Evolutionary conservation across 2,797 vertebrate species (phyloP).

Genomic region (Microtus obscurus): DNA sequence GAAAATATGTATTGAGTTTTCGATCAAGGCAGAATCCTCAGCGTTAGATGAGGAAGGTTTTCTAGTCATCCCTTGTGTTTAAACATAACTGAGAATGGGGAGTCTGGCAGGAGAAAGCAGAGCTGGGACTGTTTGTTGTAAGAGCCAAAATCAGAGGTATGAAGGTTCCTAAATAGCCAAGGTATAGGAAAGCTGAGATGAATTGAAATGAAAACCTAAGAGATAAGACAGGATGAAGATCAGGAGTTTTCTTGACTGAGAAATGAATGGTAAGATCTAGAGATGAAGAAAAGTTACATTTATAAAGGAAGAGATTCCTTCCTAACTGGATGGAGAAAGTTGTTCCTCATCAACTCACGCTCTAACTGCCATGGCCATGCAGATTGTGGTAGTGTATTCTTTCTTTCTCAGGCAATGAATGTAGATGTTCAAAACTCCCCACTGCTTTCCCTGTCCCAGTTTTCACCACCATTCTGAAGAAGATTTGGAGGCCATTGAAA

Average conservation of each 20-base stretch:
- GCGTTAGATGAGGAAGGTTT: background rate
- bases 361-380: background rate
- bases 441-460: background rate
- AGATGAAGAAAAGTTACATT: background rate
- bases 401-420: background rate
- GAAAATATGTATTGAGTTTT: conserved; percentile 39
- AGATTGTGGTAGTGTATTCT: background rate
- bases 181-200: background rate
- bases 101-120: background rate
- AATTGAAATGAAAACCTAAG: background rate
- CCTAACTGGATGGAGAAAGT: background rate
- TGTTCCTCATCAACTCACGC: background rate
- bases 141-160: background rate
- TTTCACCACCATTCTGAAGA: background rate
- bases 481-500: background rate
- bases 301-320: background rate
- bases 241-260: background rate
- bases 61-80: background rate
- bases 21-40: background rate
- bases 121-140: background rate
- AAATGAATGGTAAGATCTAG: background rate
- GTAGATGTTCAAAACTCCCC: background rate
- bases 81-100: background rate
- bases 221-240: background rate
- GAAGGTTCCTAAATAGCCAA: background rate